These are phyloP conservation scores for Drosophila nikananu DNA, from an alignment of 1,140 invertebrate species.

Conservation along the genomic window DNA sequence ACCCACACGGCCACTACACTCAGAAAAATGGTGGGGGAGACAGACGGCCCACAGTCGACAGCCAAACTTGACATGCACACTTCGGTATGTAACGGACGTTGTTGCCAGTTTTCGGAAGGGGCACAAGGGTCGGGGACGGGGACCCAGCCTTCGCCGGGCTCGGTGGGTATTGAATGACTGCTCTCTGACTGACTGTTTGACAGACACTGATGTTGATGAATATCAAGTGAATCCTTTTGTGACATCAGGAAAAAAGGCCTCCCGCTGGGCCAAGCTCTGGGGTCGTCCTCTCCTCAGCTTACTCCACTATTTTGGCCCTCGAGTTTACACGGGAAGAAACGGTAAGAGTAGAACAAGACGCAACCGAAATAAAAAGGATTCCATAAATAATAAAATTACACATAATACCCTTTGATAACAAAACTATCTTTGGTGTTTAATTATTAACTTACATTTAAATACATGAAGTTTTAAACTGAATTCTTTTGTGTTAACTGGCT, in stretches of 20 bases:
- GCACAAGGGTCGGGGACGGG: neutral
- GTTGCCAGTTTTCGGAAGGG: slow-evolving; percentile 42
- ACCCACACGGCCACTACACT: slow-evolving; percentile 37
- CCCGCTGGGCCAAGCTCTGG: slow-evolving; percentile 63
- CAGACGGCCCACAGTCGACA: slow-evolving; percentile 42
- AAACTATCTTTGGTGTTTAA: neutral
- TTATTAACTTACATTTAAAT: neutral
- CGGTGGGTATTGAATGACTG: slow-evolving; percentile 75
- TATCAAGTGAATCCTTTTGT: slow-evolving; percentile 85
- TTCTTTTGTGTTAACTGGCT: too few relatives aligned
- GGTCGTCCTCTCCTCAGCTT: slow-evolving; percentile 18
- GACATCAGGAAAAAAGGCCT: slow-evolving; percentile 80
- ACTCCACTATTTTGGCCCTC: slow-evolving; percentile 18
- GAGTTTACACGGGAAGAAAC: slow-evolving; percentile 1
- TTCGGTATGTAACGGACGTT: slow-evolving; percentile 70
- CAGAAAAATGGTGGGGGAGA: neutral
- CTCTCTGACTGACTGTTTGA: slow-evolving; percentile 74
- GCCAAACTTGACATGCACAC: slow-evolving; percentile 60
- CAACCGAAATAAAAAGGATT: neutral
- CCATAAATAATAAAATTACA: too few relatives aligned
- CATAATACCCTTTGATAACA: too few relatives aligned
- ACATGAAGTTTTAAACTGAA: neutral
- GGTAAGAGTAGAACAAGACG: too few relatives aligned
- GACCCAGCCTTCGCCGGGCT: neutral
- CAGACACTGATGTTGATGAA: slow-evolving; percentile 85